phyloP scores from a whole-genome alignment of 2,113 vertebrate genomes.

The Tetraodon nigroviridis region DNA sequence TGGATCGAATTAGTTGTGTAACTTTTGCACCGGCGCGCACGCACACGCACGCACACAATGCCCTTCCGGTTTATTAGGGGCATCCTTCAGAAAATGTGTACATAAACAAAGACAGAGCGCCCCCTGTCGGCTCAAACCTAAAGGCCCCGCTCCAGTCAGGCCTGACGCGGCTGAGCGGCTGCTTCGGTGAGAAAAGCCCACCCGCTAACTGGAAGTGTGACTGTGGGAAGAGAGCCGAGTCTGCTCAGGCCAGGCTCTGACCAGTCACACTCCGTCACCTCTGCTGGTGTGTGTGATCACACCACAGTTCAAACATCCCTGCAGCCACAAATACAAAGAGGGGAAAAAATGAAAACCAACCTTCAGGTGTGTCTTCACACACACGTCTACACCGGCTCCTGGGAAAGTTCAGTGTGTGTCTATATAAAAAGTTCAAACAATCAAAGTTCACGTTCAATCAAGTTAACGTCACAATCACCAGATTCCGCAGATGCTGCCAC shows the following conservation, averaged over 20 bases:
- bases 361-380: constrained; percentile 31
- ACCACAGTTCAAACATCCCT: constrained; percentile 10
- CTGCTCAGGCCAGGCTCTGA: constrained; percentile 5
- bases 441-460: neutral
- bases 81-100: too few species aligned
- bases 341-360: neutral
- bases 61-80: constrained; percentile 11
- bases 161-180: neutral
- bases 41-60: neutral
- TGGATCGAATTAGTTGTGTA: neutral
- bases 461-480: neutral
- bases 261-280: constrained; percentile 55
- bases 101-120: constrained; percentile 4
- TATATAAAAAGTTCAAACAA: constrained; percentile 11
- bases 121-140: neutral
- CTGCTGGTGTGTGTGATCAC: constrained; percentile 47
- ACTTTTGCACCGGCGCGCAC: neutral
- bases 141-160: neutral
- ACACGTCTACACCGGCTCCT: constrained; percentile 37
- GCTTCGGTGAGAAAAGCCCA: neutral
- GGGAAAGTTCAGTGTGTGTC: constrained; percentile 24
- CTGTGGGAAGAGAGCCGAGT: constrained; percentile 36
- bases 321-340: too few species aligned
- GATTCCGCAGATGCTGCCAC: too few species aligned
- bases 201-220: constrained; percentile 38